Evolutionary conservation across 2,113 vertebrate genomes (phyloP).

Genomic region (Sphaerodactylus townsendi): DNA sequence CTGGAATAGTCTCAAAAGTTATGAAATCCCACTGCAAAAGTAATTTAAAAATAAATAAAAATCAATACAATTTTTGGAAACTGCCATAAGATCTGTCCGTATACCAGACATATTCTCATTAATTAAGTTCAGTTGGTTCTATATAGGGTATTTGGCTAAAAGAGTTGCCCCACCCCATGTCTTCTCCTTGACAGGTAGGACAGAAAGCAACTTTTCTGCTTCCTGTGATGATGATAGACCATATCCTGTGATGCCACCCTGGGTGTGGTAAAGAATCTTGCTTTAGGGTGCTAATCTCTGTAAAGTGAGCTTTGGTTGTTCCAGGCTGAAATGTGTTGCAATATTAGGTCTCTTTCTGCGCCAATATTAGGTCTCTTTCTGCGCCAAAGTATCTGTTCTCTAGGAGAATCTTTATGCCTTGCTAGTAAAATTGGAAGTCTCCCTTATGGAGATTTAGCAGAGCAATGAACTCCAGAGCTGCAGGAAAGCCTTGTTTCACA

Average conservation of each 20-base stretch:
- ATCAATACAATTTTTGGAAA: not conserved
- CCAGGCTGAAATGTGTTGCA: not conserved
- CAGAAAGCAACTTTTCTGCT: not conserved
- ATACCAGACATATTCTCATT: not conserved
- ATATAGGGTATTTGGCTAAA: not conserved
- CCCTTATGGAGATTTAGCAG: no score
- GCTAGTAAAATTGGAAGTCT: no score
- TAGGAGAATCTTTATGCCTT: not conserved
- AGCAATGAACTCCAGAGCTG: no score
- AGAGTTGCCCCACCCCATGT: no score
- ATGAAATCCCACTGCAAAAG: no score
- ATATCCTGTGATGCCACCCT: not conserved
- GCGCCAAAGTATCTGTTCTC: not conserved
- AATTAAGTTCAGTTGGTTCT: not conserved
- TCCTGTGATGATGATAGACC: not conserved
- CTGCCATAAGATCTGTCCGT: not conserved
- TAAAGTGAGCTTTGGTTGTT: not conserved
- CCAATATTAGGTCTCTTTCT: not conserved
- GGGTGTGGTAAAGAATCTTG: slow-evolving; percentile 2
- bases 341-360: not conserved
- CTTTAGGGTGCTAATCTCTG: not conserved
- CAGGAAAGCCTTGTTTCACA: no score
- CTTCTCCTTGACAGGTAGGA: not conserved
- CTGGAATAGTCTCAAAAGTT: no score
- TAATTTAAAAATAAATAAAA: not conserved